Percentiles rank a stretch among this genome's conserved stretches.
phyloP scores from a whole-genome alignment of 2,888 invertebrate genomes.

The Myathropa florea region DNA sequence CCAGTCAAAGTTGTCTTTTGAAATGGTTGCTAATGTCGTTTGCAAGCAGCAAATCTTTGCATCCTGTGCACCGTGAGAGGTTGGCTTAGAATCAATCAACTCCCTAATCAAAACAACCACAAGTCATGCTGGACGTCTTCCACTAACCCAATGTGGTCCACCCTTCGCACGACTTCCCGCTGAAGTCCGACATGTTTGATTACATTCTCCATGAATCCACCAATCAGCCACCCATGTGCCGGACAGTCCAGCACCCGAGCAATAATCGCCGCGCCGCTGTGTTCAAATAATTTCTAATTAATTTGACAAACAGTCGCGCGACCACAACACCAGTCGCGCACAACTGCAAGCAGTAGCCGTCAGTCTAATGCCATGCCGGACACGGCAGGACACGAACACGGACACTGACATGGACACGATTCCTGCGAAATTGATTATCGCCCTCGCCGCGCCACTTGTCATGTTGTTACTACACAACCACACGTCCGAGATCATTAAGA shows the following conservation, averaged over 20 bases:
- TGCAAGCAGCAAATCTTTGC: too few species aligned
- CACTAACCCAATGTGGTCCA: background rate
- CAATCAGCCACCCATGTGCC: too few species aligned
- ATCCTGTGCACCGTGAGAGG: background rate
- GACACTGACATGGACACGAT: background rate
- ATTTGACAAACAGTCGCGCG: constrained; percentile 13
- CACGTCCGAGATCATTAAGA: constrained; percentile 32
- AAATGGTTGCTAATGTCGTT: too few species aligned
- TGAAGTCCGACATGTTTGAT: too few species aligned
- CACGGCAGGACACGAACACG: constrained; percentile 15
- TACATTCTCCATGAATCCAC: too few species aligned
- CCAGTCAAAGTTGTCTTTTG: too few species aligned
- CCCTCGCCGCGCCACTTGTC: constrained; percentile 28
- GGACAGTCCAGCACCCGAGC: background rate
- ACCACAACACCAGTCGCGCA: background rate
- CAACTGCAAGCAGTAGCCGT: constrained; percentile 9
- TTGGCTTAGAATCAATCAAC: background rate
- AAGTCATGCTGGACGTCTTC: background rate
- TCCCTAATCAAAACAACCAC: background rate
- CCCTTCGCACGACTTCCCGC: background rate
- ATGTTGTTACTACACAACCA: background rate
- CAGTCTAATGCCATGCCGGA: constrained; percentile 17
- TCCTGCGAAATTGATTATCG: constrained; percentile 51
- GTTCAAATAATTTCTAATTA: constrained; percentile 44
- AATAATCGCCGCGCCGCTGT: background rate